Conservation (phyloP, 1,140 invertebrate species). For the Lepeophtheirus salmonis region DNA sequence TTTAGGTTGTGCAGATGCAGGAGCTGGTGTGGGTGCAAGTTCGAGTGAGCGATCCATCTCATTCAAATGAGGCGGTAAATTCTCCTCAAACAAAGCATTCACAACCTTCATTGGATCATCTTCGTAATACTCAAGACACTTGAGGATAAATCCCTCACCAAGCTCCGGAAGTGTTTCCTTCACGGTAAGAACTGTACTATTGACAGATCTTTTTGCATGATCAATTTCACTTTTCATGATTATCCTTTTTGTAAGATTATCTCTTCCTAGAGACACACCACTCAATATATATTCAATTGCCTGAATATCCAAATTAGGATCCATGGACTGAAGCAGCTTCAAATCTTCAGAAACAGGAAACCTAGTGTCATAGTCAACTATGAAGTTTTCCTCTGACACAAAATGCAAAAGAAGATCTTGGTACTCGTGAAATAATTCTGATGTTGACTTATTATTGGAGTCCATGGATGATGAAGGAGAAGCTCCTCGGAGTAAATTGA, state of each 20-base stretch:
- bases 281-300: background rate
- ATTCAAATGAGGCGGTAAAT: constrained; percentile 37
- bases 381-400: background rate
- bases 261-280: background rate
- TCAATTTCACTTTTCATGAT: background rate
- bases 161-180: constrained; percentile 58
- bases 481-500: too few relatives aligned
- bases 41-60: constrained; percentile 28
- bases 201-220: constrained; percentile 18
- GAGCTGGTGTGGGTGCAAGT: too few relatives aligned
- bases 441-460: too few relatives aligned
- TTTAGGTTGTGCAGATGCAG: background rate
- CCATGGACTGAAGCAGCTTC: background rate
- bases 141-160: constrained; percentile 46
- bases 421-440: background rate
- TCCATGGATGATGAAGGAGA: too few relatives aligned
- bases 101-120: constrained; percentile 51
- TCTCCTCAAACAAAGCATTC: constrained; percentile 52
- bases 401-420: background rate
- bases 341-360: background rate
- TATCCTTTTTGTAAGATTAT: background rate
- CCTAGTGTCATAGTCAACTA: background rate
- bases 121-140: constrained; percentile 51
- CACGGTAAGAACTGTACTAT: constrained; percentile 40
- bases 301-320: background rate